A percentile compares a stretch with the other conserved stretches of the same genome.
Conservation (phyloP, 2,797 vertebrate genomes). For the Streptopelia turtur region DNA sequence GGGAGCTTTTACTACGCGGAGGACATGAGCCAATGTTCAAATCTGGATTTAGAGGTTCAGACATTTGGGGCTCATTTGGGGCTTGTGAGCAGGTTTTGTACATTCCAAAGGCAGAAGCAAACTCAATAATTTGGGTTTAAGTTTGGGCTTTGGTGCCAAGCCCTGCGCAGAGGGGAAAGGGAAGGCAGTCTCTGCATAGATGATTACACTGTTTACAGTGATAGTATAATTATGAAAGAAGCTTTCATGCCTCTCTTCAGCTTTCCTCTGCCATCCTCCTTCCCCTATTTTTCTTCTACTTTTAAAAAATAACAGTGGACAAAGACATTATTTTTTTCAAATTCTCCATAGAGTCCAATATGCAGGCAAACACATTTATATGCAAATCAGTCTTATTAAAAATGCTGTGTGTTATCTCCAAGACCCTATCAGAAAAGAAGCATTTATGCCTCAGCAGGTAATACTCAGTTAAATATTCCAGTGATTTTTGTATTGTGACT, state of each 20-base stretch:
- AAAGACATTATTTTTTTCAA: background rate
- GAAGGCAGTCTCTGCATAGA: background rate
- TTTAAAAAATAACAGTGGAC: background rate
- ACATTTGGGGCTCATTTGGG: background rate
- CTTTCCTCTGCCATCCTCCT: background rate
- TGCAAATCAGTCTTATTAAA: slow-evolving; percentile 2
- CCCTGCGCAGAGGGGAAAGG: background rate
- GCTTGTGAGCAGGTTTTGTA: background rate
- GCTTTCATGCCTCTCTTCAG: background rate
- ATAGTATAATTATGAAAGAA: background rate
- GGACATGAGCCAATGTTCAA: background rate
- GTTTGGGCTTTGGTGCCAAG: background rate
- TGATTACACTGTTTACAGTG: background rate
- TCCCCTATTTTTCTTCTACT: background rate
- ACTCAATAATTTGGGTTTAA: background rate
- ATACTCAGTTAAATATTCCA: slow-evolving; percentile 20
- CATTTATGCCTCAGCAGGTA: slow-evolving; percentile 16
- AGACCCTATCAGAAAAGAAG: background rate
- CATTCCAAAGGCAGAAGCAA: background rate
- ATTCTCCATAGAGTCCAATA: background rate
- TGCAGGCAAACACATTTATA: background rate
- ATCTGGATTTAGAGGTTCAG: background rate
- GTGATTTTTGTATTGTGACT: slow-evolving; percentile 16
- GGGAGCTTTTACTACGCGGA: background rate
- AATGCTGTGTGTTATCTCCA: background rate